Evolutionary conservation across 2,797 vertebrate species (phyloP).

Genomic region (Spinibarbus caldwelli): DNA sequence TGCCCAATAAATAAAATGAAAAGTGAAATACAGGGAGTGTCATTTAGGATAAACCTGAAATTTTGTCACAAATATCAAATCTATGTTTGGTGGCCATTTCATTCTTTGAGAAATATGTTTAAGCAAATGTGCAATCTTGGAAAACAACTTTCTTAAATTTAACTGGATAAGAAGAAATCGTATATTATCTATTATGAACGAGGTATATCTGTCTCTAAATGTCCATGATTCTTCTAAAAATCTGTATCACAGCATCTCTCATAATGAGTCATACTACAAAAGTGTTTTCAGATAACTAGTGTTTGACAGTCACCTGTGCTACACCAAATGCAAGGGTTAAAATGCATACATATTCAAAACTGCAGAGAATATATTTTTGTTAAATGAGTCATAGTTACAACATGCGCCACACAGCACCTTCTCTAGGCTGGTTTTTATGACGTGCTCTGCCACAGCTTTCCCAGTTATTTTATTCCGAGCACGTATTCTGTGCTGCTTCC

Average conservation of each 20-base stretch:
- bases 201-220: conserved; percentile 32
- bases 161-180: neutral
- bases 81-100: neutral
- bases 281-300: neutral
- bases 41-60: neutral
- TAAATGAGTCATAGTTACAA: conserved; percentile 15
- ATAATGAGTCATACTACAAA: neutral
- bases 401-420: neutral
- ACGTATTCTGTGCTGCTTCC: conserved; percentile 47
- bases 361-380: neutral
- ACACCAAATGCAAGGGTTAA: neutral
- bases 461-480: conserved; percentile 46
- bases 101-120: neutral
- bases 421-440: neutral
- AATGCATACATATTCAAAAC: neutral
- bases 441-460: conserved; percentile 10
- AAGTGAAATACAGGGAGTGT: no score
- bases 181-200: conserved; percentile 3
- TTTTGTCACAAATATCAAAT: neutral
- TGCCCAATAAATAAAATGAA: neutral
- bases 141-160: conserved; percentile 1
- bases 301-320: neutral
- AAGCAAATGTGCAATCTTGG: conserved; percentile 1
- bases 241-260: neutral
- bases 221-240: neutral